A percentile compares a stretch with the other conserved stretches of the same genome.
These are phyloP conservation scores for Drosophila testacea DNA, from an alignment of 2,888 invertebrate genomes.

Conservation along the genomic window DNA sequence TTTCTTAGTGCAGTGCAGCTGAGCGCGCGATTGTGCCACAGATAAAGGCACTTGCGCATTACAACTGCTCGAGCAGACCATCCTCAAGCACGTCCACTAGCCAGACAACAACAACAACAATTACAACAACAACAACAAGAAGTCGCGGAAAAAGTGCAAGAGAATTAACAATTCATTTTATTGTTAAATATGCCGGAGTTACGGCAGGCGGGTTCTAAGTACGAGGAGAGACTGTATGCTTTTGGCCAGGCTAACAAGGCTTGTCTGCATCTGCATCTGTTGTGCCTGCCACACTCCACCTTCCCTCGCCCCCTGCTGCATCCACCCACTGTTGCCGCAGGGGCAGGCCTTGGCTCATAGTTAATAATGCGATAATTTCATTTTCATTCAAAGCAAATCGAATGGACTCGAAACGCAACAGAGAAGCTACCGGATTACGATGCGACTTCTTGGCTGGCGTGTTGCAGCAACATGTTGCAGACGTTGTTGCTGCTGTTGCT, in stretches of 20 bases:
- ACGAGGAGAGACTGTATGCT: constrained; percentile 25
- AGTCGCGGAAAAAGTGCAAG: constrained; percentile 68
- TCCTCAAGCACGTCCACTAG: constrained; percentile 42
- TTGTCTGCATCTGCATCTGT: constrained; percentile 51
- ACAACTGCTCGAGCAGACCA: constrained; percentile 56
- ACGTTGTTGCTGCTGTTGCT: constrained; percentile 26
- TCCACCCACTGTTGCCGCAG: constrained; percentile 19
- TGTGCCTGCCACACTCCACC: neutral
- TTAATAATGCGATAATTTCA: constrained; percentile 82
- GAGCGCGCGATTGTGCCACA: constrained; percentile 73
- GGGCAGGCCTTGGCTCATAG: constrained; percentile 51
- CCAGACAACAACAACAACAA: constrained; percentile 28
- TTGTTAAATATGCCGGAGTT: constrained; percentile 71
- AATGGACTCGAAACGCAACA: constrained; percentile 51
- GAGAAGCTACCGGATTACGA: constrained; percentile 73
- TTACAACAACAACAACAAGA: constrained; percentile 26
- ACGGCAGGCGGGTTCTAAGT: constrained; percentile 46
- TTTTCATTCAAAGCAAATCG: constrained; percentile 82
- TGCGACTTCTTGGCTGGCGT: constrained; percentile 56
- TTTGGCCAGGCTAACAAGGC: constrained; percentile 67
- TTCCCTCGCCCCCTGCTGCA: neutral
- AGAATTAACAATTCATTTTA: constrained; percentile 81
- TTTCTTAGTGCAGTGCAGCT: constrained; percentile 43
- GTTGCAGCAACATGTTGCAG: constrained; percentile 79
- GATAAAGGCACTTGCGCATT: constrained; percentile 80